phyloP scores from a whole-genome alignment of 2,113 vertebrate genomes.

The Cacatua alba region DNA sequence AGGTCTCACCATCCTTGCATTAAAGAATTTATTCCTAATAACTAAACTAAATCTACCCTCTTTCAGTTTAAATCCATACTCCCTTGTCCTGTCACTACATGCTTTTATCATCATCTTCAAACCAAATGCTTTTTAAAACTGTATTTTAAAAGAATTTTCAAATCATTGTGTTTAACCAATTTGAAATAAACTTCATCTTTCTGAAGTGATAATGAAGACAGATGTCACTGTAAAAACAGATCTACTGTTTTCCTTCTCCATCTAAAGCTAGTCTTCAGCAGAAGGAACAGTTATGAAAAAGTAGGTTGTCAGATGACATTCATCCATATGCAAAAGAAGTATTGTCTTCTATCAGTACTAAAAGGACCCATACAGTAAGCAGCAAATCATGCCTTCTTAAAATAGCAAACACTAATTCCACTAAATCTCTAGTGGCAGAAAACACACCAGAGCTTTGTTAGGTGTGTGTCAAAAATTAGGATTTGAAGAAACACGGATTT shows the following conservation, averaged over 20 bases:
- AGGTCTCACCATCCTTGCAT: not conserved
- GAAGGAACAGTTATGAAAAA: not conserved
- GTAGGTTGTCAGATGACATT: not conserved
- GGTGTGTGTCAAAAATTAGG: not conserved
- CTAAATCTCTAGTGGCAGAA: not conserved
- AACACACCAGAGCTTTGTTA: not conserved
- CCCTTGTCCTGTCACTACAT: not conserved
- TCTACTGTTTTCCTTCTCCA: not conserved
- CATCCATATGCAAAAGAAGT: not conserved
- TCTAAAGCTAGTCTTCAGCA: not conserved
- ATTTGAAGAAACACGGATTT: not conserved
- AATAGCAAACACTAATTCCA: not conserved
- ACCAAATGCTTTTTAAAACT: not conserved
- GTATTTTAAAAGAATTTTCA: not conserved
- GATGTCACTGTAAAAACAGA: not conserved
- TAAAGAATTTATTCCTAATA: not conserved
- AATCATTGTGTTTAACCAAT: not conserved
- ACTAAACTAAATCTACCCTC: not conserved
- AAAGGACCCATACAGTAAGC: not conserved
- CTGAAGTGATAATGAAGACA: not conserved
- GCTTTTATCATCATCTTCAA: not conserved
- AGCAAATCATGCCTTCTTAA: not conserved
- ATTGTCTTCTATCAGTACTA: not conserved
- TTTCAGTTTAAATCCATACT: not conserved
- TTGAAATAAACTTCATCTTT: not conserved